Base-by-base conservation (phyloP, 2,888 invertebrate species). In the Pristionchus japonicus region DNA sequence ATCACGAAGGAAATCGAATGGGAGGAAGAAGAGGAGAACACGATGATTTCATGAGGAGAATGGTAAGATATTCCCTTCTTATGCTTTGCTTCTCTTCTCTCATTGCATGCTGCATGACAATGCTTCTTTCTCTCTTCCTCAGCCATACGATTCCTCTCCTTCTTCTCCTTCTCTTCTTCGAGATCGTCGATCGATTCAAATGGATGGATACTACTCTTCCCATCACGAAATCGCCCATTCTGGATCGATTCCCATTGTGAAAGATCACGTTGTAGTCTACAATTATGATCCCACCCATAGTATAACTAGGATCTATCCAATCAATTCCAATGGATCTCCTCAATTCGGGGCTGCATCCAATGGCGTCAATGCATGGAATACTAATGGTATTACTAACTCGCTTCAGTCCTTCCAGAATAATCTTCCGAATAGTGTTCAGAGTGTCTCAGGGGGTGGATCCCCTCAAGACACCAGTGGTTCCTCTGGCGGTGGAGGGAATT, bases 41-140 rank as follows among this genome's bases (percentile, higher is more conserved):
- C n/a, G 86, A 86, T 64, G 86, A 86, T 31, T 86, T 86, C 67
- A 57, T 83, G 57, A 83, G 83, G 31, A 49, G 83, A 83, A 49
- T 83, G 49, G 83, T 83, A 80, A 23, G 6, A 20, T 27, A 15
- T 74, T 43, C 15, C 11, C 40, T 80, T n/a, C n/a, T 27, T 23
- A 9, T 27, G n/a, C n/a, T 47, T 23, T 23, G 17, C 27, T 80
- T 40, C 1, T 3, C 11, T 34, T 70, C 6, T 27, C n/a, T 47
- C 27, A n/a, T n/a, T 80, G 3, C 43, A 17, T 43, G 13, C 2
- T 47, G 40, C 40, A 43, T 80, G 40, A 7, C 47, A 47, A 15
- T 80, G 43, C 43, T 80, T 34, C n/a, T 47, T 15, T 80, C 20
- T n/a, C 52, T 31, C 13, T 70, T 70, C 70, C 13, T 31, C 31